Conservation (phyloP, 1,140 invertebrate species). For the Formica exsecta region DNA sequence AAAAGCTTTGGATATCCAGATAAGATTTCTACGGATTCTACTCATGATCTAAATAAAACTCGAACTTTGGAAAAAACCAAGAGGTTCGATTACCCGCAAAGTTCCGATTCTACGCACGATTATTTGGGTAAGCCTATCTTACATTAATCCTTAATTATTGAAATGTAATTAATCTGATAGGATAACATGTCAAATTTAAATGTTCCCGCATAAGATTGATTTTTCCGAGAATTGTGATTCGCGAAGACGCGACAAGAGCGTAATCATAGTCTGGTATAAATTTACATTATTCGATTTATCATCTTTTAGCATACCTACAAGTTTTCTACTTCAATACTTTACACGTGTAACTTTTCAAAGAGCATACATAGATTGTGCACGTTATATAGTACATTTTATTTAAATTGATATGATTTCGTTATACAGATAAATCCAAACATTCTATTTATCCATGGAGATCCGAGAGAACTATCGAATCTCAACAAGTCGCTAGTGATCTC, state of each 20-base stretch:
- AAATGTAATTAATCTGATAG: not conserved
- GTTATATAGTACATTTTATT: not conserved
- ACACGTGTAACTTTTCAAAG: not conserved
- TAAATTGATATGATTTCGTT: not conserved
- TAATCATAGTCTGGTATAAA: too few relatives aligned
- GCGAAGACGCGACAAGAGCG: too few relatives aligned
- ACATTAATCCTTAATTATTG: not conserved
- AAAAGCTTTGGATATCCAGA: slow-evolving; percentile 80
- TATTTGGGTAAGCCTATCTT: slow-evolving; percentile 23
- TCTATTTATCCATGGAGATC: slow-evolving; percentile 19
- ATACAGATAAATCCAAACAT: not conserved
- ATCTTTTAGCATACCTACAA: not conserved
- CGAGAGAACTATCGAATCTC: not conserved
- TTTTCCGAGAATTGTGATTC: too few relatives aligned
- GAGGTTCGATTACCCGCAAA: not conserved
- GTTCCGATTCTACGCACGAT: slow-evolving; percentile 25
- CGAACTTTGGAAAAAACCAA: not conserved
- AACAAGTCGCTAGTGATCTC: not conserved
- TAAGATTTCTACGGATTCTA: not conserved
- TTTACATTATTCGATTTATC: too few relatives aligned
- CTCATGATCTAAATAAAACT: not conserved
- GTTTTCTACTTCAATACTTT: too few relatives aligned
- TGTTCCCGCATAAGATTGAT: too few relatives aligned
- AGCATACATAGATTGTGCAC: not conserved
- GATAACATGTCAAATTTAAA: not conserved